These are phyloP conservation scores for Trachelus troglodyta DNA, from an alignment of 2,888 invertebrate genomes.

Conservation along the genomic window DNA sequence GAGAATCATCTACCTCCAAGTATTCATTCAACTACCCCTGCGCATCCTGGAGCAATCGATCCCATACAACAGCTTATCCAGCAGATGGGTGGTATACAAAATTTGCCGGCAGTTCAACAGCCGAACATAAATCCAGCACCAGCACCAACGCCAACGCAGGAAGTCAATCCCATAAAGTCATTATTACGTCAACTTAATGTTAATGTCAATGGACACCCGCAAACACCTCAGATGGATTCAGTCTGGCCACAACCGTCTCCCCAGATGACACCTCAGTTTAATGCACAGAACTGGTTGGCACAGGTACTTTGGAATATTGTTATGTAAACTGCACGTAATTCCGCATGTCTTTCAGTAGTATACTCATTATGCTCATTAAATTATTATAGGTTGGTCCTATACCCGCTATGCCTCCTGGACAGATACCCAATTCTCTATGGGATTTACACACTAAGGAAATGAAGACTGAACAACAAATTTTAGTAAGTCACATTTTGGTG, in stretches of 20 bases:
- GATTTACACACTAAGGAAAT: slow-evolving; percentile 65
- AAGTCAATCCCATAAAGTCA: slow-evolving; percentile 68
- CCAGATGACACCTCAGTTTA: slow-evolving; percentile 57
- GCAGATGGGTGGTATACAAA: slow-evolving; percentile 69
- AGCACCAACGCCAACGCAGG: slow-evolving; percentile 41
- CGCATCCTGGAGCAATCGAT: slow-evolving; percentile 62
- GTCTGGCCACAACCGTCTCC: slow-evolving; percentile 62
- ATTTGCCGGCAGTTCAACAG: slow-evolving; percentile 58
- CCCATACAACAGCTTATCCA: slow-evolving; percentile 69
- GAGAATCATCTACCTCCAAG: slow-evolving; percentile 52
- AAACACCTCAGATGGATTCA: slow-evolving; percentile 51
- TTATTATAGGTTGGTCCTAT: slow-evolving; percentile 53
- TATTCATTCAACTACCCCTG: slow-evolving; percentile 46
- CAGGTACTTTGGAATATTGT: slow-evolving; percentile 42
- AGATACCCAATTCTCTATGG: slow-evolving; percentile 61
- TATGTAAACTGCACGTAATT: background rate
- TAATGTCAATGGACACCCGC: slow-evolving; percentile 50
- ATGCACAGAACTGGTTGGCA: slow-evolving; percentile 59
- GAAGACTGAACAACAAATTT: slow-evolving; percentile 68
- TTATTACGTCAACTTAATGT: slow-evolving; percentile 67
- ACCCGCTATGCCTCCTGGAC: slow-evolving; percentile 60
- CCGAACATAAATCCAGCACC: slow-evolving; percentile 43
- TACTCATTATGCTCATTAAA: background rate
- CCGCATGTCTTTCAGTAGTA: background rate
- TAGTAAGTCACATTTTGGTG: slow-evolving; percentile 50